Evolutionary conservation across 2,888 invertebrate genomes (phyloP), one percentile per base, ranked within the genome.

Genomic region (Limnephilus marmoratus): DNA sequence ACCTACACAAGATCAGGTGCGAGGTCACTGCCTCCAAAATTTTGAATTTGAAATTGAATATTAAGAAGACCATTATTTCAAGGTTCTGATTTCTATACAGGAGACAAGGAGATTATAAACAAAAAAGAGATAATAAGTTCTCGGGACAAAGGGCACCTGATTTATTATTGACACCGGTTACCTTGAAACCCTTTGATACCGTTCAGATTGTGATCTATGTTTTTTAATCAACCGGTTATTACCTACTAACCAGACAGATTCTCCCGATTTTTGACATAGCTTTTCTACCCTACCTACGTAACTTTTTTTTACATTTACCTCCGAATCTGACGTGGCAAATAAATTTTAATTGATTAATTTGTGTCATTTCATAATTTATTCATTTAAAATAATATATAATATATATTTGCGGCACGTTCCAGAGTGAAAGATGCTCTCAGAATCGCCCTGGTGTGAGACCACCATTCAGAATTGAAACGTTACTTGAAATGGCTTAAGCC

Each of bases 31-130:
- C 31, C 85, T 85, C 41, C 24, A n/a, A 85, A 41, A 18, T 37
- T 85, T 85, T 24, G 85, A 85, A 85, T 37, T 85, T 41, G 24
- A 41, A 85, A 85, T 85, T 37, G 31, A 85, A 85, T 85, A 24
- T 41, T 41, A n/a, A 24, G 41, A 41, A 41, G 41, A 85, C n/a
- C 15, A 83, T 85, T 24, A 37, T 85, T 85, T 85, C 85, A 85
- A 41, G 85, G 24, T 85, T 68, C n/a, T 68, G 68, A n/a, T 68
- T 68, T 68, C 24, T n/a, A n/a, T 24, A 68, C n/a, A 24, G 4
- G 18, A 15, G 24, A 24, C 68, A 2, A 7, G 68, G 68, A 24
- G 68, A 68, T 68, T 68, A 24, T 68, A 68, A 68, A 15, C 53
- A 18, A 15, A 68, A 53, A 68, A 18, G 53, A 68, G 24, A 68